Percentiles rank a stretch among this genome's conserved stretches.
phyloP scores from a whole-genome alignment of 2,113 vertebrate genomes.

The Hippotragus niger region DNA sequence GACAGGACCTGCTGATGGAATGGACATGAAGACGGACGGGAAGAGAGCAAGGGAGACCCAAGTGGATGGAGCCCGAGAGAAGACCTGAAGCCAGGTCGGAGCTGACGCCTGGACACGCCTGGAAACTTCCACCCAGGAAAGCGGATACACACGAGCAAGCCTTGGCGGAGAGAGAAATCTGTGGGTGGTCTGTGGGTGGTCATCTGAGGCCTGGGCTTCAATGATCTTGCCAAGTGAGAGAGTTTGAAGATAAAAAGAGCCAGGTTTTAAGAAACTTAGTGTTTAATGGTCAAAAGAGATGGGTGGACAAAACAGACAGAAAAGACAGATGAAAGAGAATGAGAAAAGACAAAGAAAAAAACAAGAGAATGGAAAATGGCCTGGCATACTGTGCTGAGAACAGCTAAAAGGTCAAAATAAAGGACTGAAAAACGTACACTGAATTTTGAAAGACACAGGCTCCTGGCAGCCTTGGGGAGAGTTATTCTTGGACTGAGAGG shows the following conservation, averaged over 20 bases:
- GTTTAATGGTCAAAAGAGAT: background rate
- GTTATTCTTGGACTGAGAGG: background rate
- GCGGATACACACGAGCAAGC: background rate
- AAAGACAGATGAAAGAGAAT: background rate
- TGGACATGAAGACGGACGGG: too few species aligned
- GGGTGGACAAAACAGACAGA: background rate
- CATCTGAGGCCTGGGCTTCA: background rate
- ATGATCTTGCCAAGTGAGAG: background rate
- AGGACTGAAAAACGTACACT: background rate
- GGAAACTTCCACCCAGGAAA: background rate
- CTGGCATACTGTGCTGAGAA: background rate
- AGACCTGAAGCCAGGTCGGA: too few species aligned
- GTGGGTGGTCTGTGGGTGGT: background rate
- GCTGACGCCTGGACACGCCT: background rate
- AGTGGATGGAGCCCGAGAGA: fast-evolving
- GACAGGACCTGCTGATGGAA: background rate
- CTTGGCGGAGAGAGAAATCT: background rate
- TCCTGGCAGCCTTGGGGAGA: background rate
- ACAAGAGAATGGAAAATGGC: background rate
- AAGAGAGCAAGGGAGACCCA: background rate
- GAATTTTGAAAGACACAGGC: background rate
- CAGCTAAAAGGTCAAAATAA: background rate
- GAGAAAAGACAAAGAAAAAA: background rate
- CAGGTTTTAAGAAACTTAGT: background rate
- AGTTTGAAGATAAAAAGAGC: background rate